These are phyloP conservation scores for Hypotaenidia okinawae DNA, from an alignment of 2,797 vertebrate genomes.

Conservation along the genomic window DNA sequence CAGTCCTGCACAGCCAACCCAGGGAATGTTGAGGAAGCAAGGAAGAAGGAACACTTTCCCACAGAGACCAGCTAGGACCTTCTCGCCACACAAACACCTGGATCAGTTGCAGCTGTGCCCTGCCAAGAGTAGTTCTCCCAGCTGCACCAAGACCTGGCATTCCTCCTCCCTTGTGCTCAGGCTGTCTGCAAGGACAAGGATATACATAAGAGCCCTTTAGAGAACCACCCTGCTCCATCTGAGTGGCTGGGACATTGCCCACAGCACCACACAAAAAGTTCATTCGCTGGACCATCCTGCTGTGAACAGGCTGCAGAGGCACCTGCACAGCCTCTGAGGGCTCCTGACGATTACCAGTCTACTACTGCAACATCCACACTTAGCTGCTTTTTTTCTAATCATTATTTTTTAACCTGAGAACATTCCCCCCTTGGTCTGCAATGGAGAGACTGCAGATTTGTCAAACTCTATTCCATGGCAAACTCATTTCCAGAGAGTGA, in stretches of 20 bases:
- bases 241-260: accelerated
- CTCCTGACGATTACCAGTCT: neutral
- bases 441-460: neutral
- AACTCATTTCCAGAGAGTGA: neutral
- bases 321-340: neutral
- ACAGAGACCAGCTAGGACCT: neutral
- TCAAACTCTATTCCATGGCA: neutral
- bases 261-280: accelerated
- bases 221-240: neutral
- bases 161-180: neutral
- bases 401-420: neutral
- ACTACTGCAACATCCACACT: neutral
- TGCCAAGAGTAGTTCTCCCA: accelerated
- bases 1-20: neutral
- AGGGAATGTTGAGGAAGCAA: neutral
- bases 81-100: accelerated
- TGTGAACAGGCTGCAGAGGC: neutral
- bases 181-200: neutral
- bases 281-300: neutral
- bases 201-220: neutral
- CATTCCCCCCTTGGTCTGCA: neutral
- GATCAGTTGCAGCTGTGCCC: accelerated
- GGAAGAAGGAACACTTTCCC: neutral
- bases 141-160: neutral
- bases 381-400: neutral